A percentile compares a stretch with the other conserved stretches of the same genome.
These are phyloP conservation scores for Nixonia krombeini DNA, from an alignment of 1,140 invertebrate genomes.

Conservation along the genomic window DNA sequence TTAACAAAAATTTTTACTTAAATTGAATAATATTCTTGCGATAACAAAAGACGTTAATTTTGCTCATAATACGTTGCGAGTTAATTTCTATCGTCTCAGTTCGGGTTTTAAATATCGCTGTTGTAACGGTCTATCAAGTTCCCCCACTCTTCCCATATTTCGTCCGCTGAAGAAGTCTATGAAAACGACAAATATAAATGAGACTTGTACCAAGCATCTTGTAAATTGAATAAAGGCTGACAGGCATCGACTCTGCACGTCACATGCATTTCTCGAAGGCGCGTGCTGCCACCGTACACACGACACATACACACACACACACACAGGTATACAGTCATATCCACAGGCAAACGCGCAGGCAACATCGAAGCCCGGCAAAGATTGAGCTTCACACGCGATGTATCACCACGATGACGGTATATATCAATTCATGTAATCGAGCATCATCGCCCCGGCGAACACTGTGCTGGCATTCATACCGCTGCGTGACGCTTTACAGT, in stretches of 20 bases:
- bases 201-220: conserved; percentile 28
- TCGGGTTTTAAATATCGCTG: neutral
- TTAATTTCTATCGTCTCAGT: too few relatives aligned
- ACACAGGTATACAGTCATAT: too few relatives aligned
- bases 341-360: too few relatives aligned
- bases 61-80: too few relatives aligned
- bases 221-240: conserved; percentile 48
- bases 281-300: conserved; percentile 21
- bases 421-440: conserved; percentile 32
- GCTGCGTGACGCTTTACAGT: conserved; percentile 1
- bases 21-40: too few relatives aligned
- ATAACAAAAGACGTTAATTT: too few relatives aligned
- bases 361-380: conserved; percentile 23
- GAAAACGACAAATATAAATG: conserved; percentile 18
- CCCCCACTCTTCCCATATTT: too few relatives aligned
- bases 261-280: conserved; percentile 24
- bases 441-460: too few relatives aligned
- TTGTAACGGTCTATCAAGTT: too few relatives aligned
- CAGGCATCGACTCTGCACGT: conserved; percentile 29
- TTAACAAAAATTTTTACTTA: too few relatives aligned
- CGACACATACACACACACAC: conserved; percentile 6
- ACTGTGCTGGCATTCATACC: conserved; percentile 6
- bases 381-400: conserved; percentile 29
- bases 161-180: conserved; percentile 4
- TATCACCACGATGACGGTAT: conserved; percentile 17